A percentile compares a stretch with the other conserved stretches of the same genome.
Conservation (phyloP, 2,888 invertebrate genomes). For the Oxyteleia sp. region DNA sequence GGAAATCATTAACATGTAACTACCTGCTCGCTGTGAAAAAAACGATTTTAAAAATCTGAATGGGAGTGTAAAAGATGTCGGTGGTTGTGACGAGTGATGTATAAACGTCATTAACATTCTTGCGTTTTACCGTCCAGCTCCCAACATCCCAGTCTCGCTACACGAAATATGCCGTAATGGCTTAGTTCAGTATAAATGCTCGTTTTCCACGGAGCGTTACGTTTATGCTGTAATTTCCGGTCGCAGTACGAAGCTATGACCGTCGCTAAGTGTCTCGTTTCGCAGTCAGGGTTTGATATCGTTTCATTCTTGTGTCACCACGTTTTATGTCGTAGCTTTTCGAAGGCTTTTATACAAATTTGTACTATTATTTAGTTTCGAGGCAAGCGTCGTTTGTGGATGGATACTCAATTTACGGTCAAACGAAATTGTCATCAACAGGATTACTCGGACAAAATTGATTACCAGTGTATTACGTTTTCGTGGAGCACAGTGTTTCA, state of each 20-base stretch:
- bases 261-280: conserved; percentile 62
- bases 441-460: too few species aligned
- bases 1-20: conserved; percentile 14
- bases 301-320: conserved; percentile 52
- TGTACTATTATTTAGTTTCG: too few species aligned
- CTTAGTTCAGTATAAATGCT: conserved; percentile 63
- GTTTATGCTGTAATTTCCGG: conserved; percentile 81
- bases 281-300: conserved; percentile 55
- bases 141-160: conserved; percentile 43
- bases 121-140: conserved; percentile 48
- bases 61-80: conserved; percentile 31
- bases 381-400: too few species aligned
- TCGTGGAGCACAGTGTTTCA: too few species aligned
- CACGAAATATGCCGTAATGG: conserved; percentile 66
- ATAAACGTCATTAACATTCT: conserved; percentile 69
- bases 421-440: too few species aligned
- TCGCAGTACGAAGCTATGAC: conserved; percentile 55
- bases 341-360: conserved; percentile 37
- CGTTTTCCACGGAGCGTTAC: conserved; percentile 76
- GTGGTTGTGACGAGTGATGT: conserved; percentile 49
- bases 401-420: too few species aligned
- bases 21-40: conserved; percentile 33
- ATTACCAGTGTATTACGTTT: too few species aligned
- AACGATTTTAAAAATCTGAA: conserved; percentile 52
- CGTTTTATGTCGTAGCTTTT: conserved; percentile 32